A percentile compares a stretch with the other conserved stretches of the same genome.
Evolutionary conservation across 2,888 invertebrate species (phyloP).

Genomic region (Tanaodytes sp.): DNA sequence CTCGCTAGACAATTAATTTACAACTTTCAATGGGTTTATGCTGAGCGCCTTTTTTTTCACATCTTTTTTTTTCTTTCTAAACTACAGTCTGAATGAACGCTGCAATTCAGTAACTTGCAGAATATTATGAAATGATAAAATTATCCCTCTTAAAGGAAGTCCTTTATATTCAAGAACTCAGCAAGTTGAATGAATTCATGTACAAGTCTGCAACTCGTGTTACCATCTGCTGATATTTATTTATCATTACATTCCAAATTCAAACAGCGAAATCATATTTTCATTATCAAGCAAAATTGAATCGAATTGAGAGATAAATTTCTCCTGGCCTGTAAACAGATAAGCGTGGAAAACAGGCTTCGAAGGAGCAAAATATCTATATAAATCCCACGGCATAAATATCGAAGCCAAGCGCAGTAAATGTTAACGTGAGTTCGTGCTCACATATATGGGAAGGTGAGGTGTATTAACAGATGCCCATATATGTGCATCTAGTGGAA

Average conservation of each 20-base stretch:
- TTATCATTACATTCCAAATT: no score
- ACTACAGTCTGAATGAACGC: slow-evolving; percentile 17
- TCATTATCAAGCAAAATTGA: no score
- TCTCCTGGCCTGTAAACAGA: no score
- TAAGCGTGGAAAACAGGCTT: not conserved
- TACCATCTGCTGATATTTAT: no score
- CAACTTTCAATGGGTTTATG: slow-evolving; percentile 28
- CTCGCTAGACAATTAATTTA: slow-evolving; percentile 34
- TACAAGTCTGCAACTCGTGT: no score
- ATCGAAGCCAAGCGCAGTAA: slow-evolving; percentile 28
- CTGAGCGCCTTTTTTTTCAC: not conserved
- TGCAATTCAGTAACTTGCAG: no score
- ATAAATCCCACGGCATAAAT: slow-evolving; percentile 26
- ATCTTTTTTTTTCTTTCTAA: slow-evolving; percentile 25
- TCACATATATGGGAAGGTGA: slow-evolving; percentile 57
- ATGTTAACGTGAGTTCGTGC: slow-evolving; percentile 24
- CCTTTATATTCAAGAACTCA: no score
- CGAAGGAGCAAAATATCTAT: slow-evolving; percentile 4
- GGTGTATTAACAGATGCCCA: slow-evolving; percentile 65
- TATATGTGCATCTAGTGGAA: slow-evolving; percentile 69
- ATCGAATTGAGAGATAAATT: no score
- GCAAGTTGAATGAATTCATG: no score
- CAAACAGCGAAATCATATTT: no score
- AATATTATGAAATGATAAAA: no score
- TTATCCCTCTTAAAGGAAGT: no score